Conservation (phyloP, 2,797 vertebrate genomes). For the Orientallactaga sibirica region DNA sequence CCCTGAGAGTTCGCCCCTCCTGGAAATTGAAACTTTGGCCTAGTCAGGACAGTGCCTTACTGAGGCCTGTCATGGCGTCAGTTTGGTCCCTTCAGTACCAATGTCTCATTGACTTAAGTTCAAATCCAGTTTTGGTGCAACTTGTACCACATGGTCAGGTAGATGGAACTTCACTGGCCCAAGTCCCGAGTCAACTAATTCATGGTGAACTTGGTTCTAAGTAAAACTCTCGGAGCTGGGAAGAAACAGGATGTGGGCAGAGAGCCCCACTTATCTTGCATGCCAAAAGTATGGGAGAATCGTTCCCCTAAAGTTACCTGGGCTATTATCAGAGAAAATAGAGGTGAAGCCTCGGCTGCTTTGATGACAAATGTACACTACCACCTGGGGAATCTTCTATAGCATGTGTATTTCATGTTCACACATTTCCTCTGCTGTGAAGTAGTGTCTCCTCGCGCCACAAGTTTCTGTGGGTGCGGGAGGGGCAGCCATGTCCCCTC, state of each 20-base stretch:
- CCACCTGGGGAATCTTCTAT: background rate
- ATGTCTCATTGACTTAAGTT: background rate
- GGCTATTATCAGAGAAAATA: background rate
- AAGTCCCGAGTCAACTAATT: background rate
- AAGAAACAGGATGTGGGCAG: background rate
- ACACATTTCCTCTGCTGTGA: background rate
- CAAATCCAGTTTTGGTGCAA: constrained; percentile 18
- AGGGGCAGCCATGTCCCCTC: background rate
- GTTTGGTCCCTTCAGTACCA: background rate
- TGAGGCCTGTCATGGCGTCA: no score
- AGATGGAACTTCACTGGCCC: background rate
- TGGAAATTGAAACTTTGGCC: no score
- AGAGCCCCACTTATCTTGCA: background rate
- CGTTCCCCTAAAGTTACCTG: background rate
- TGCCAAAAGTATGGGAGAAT: background rate
- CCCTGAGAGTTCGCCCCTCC: no score
- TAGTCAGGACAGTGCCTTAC: no score
- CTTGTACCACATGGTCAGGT: background rate
- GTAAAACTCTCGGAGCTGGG: background rate
- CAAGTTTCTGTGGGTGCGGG: background rate
- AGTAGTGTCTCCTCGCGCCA: constrained; percentile 3
- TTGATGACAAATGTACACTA: background rate
- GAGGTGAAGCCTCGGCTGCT: background rate
- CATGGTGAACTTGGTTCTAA: background rate
- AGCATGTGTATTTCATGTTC: background rate